Evolutionary conservation across 2,113 vertebrate species (phyloP), one percentile per base, ranked within the genome.

Genomic region (Rhipidura dahli): DNA sequence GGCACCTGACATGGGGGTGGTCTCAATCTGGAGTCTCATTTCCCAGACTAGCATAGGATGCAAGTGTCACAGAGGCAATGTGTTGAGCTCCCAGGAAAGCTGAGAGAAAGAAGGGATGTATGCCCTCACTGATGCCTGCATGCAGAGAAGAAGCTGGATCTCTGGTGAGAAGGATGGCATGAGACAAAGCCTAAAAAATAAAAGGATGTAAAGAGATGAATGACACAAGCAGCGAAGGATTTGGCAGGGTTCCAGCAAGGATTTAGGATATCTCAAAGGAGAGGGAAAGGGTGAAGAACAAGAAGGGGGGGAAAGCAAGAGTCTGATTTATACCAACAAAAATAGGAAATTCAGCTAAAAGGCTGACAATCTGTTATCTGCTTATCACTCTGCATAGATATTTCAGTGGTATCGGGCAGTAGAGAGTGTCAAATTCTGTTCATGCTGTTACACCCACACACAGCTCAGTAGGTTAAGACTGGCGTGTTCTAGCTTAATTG

Each of bases 351-450:
- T 96, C 93, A 96, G 92, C 96, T 95, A 97, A 97, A 96, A 97
- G 94, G 96, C 93, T 96, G 94, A 97, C 96, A 97, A 96, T 97
- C 92, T 96, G 96, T 96, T 97, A 97, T 96, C 93, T 94, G 92
- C 94, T 96, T 96, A 96, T 95, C 96, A 94, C 79, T 97, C 94
- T 87, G 83, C 92, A 86, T 86, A 95, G 94, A 93, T 96, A 97
- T 95, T 94, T 96, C 90, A 92, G 88, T 92, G 93, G 88, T 92
- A 96, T 96, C 83, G 90, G 96, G 93, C 94, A 97, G 96, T 94
- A 96, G 64, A 88, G 70, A 95, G 93, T 96, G 96, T 97, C 96
- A 95, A 91, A 96, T 97, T 97, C 83, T 96, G 88, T 60, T 94
- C 93, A 78, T 96, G 94, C 94, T 94, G 96, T 95, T 93, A 95